Base-by-base conservation (phyloP, 2,888 invertebrate species). In the Chalcis sispes region DNA sequence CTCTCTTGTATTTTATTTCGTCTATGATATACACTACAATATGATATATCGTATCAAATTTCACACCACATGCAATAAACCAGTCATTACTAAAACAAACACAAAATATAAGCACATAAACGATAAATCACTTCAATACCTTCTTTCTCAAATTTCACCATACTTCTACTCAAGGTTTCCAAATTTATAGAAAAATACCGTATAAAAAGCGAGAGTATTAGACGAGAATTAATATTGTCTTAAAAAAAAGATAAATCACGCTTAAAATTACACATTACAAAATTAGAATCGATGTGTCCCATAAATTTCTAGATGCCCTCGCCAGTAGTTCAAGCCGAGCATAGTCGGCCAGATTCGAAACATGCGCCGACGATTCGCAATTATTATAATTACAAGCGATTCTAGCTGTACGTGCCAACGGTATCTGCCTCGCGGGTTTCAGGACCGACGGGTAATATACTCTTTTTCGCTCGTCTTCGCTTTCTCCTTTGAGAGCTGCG, bases 151-250 rank as follows among this genome's bases (percentile, higher is more conserved):
- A n/a, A n/a, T n/a, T n/a, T n/a, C n/a, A n/a, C n/a, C n/a, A n/a
- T n/a, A n/a, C n/a, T n/a, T n/a, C n/a, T n/a, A n/a, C n/a, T n/a
- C n/a, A n/a, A n/a, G n/a, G n/a, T n/a, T n/a, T n/a, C n/a, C n/a
- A n/a, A n/a, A n/a, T n/a, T n/a, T n/a, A n/a, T n/a, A n/a, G n/a
- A n/a, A n/a, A n/a, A n/a, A n/a, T n/a, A n/a, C n/a, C n/a, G n/a
- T n/a, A n/a, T n/a, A n/a, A n/a, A n/a, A n/a, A n/a, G n/a, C n/a
- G n/a, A n/a, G n/a, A n/a, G n/a, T n/a, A 67, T 69, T 58, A 69
- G 58, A 70, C 54, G 71, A 52, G 54, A 72, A 54, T 56, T 52
- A 62, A 72, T 15, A 29, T 42, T 23, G 70, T 36, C 69, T 25
- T 36, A 46, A 15, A n/a, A 25, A 54, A 23, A 42, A 54, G 40